A percentile compares a stretch with the other conserved stretches of the same genome.
These are phyloP conservation scores for Apodemia mormo DNA, from an alignment of 2,888 invertebrate species.

Conservation along the genomic window DNA sequence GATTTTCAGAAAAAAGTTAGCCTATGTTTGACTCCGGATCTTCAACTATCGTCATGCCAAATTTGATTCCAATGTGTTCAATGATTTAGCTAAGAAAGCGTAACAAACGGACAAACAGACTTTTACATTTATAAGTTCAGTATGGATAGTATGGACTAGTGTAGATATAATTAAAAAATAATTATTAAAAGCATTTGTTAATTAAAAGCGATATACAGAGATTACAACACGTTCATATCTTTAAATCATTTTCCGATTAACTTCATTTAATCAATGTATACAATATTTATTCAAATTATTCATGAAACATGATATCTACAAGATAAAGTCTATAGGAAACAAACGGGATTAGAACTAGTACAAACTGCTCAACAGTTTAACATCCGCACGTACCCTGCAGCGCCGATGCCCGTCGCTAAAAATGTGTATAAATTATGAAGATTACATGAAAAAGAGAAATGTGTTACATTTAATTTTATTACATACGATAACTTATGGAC, in stretches of 20 bases:
- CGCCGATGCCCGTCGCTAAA: slow-evolving; percentile 74
- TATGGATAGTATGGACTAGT: too few relatives aligned
- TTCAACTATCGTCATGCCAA: too few relatives aligned
- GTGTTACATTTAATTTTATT: slow-evolving; percentile 82
- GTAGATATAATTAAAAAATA: too few relatives aligned
- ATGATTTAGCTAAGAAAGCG: too few relatives aligned
- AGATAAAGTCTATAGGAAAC: slow-evolving; percentile 18
- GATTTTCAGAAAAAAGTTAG: too few relatives aligned
- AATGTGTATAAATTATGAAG: slow-evolving; percentile 80
- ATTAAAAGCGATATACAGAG: not conserved
- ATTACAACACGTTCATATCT: not conserved
- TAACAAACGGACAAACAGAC: too few relatives aligned
- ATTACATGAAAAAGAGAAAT: slow-evolving; percentile 81
- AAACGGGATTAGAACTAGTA: slow-evolving; percentile 18
- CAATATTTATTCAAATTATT: slow-evolving; percentile 19
- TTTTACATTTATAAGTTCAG: too few relatives aligned
- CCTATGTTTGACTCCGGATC: too few relatives aligned
- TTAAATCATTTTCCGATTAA: not conserved
- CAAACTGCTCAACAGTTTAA: slow-evolving; percentile 4
- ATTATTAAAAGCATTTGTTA: too few relatives aligned
- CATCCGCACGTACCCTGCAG: slow-evolving; percentile 53
- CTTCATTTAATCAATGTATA: slow-evolving; percentile 15
- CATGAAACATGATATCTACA: slow-evolving; percentile 22
- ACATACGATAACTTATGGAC: slow-evolving; percentile 78
- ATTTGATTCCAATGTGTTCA: too few relatives aligned